Percentiles rank a stretch among this genome's conserved stretches.
These are phyloP conservation scores for Lepus timidus DNA, from an alignment of 2,113 vertebrate species.

Conservation along the genomic window DNA sequence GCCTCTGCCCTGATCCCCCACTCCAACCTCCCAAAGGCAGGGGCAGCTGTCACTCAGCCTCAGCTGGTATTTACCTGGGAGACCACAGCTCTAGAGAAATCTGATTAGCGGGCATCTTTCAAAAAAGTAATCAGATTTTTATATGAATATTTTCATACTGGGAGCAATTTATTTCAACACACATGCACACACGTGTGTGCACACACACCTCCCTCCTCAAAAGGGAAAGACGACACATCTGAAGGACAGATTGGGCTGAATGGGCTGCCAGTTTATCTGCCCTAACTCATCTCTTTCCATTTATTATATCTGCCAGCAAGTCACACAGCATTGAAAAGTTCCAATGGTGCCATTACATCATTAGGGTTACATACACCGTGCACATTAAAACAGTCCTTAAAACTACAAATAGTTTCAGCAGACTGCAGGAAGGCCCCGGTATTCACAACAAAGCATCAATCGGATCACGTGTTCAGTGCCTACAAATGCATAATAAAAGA, in stretches of 20 bases:
- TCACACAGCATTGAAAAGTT: not conserved
- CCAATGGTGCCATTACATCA: not conserved
- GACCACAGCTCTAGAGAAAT: not conserved
- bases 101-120: not conserved
- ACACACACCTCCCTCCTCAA: not conserved
- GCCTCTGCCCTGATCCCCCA: no score
- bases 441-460: not conserved
- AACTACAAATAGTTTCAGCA: not conserved
- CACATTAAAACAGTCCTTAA: constrained; percentile 35
- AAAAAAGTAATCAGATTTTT: not conserved
- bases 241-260: not conserved
- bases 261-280: not conserved
- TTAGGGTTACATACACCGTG: not conserved
- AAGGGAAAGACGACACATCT: not conserved
- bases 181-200: not conserved
- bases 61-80: not conserved
- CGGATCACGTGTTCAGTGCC: not conserved
- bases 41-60: not conserved
- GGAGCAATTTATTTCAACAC: not conserved
- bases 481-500: constrained; percentile 13
- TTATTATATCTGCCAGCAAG: not conserved
- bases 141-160: not conserved
- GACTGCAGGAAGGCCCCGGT: not conserved
- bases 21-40: not conserved
- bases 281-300: not conserved